Percentiles rank a stretch among this genome's conserved stretches.
Evolutionary conservation across 2,113 vertebrate genomes (phyloP).

Genomic region (Epinephelus fuscoguttatus): DNA sequence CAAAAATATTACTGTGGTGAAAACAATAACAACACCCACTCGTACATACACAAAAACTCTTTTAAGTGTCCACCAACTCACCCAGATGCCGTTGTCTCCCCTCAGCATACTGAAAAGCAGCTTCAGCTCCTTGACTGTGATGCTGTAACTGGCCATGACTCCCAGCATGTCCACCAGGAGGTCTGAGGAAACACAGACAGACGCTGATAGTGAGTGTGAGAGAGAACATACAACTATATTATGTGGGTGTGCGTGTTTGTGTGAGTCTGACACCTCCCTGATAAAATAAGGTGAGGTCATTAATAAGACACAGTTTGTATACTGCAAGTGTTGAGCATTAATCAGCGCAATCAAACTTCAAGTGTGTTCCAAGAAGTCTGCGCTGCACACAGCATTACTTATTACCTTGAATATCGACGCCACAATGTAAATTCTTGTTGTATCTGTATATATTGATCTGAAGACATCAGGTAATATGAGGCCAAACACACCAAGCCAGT

Average conservation of each 20-base stretch:
- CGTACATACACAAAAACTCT: neutral
- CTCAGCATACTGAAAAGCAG: conserved; percentile 99
- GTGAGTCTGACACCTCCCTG: conserved; percentile 45
- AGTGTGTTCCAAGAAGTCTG: neutral
- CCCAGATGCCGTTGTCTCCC: conserved; percentile 97
- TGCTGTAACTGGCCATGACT: conserved; percentile 99
- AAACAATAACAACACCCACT: neutral
- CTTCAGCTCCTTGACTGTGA: conserved; percentile 99
- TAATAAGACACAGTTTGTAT: conserved; percentile 22
- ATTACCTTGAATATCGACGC: neutral
- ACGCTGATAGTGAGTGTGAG: conserved; percentile 20
- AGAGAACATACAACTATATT: neutral
- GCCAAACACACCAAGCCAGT: neutral
- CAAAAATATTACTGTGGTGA: neutral
- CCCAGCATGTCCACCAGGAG: conserved; percentile 99
- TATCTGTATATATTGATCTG: neutral
- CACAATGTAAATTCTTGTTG: neutral
- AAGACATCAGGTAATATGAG: neutral
- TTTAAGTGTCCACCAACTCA: conserved; percentile 80
- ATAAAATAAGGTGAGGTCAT: conserved; percentile 48
- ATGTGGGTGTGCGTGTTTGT: neutral
- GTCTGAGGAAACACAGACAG: conserved; percentile 85
- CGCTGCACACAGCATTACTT: conserved; percentile 20
- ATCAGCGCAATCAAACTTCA: conserved; percentile 34
- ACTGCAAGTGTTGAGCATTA: conserved; percentile 24